Percentiles rank a stretch among this genome's conserved stretches.
These are phyloP conservation scores for Drosophila mayaguana DNA, from an alignment of 2,888 invertebrate genomes.

Conservation along the genomic window DNA sequence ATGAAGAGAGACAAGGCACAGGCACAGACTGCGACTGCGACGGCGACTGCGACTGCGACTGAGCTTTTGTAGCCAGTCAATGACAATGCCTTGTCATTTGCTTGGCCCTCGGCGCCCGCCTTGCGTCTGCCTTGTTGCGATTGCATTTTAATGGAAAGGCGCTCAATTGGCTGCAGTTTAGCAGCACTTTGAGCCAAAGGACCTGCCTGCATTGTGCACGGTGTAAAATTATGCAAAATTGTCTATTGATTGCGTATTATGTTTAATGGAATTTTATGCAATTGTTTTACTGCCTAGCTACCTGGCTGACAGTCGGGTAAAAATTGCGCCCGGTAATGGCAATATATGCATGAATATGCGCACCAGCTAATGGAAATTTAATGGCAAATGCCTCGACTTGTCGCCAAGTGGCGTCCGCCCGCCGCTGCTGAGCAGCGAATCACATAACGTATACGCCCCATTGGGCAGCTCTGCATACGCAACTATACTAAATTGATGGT, in stretches of 20 bases:
- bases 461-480: conserved; percentile 2
- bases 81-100: conserved; percentile 58
- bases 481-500: conserved; percentile 1
- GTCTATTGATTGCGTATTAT: conserved; percentile 73
- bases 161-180: conserved; percentile 68
- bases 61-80: conserved; percentile 33
- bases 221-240: conserved; percentile 69
- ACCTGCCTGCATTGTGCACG: conserved; percentile 43
- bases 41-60: conserved; percentile 17
- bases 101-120: conserved; percentile 20
- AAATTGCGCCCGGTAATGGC: conserved; percentile 47
- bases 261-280: conserved; percentile 72
- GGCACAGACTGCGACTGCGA: conserved; percentile 8
- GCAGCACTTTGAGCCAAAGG: conserved; percentile 57
- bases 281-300: conserved; percentile 59
- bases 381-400: conserved; percentile 51
- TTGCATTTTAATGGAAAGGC: conserved; percentile 71
- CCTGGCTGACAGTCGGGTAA: conserved; percentile 28
- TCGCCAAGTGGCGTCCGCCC: background rate
- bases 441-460: conserved; percentile 35
- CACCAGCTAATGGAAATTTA: conserved; percentile 71
- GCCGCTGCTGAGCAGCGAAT: background rate
- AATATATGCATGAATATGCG: conserved; percentile 25
- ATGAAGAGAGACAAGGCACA: conserved; percentile 20
- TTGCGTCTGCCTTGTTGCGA: conserved; percentile 30